Evolutionary conservation across 1,140 invertebrate species (phyloP), one percentile per base, ranked within the genome.

Genomic region (Diabrotica undecimpunctata): DNA sequence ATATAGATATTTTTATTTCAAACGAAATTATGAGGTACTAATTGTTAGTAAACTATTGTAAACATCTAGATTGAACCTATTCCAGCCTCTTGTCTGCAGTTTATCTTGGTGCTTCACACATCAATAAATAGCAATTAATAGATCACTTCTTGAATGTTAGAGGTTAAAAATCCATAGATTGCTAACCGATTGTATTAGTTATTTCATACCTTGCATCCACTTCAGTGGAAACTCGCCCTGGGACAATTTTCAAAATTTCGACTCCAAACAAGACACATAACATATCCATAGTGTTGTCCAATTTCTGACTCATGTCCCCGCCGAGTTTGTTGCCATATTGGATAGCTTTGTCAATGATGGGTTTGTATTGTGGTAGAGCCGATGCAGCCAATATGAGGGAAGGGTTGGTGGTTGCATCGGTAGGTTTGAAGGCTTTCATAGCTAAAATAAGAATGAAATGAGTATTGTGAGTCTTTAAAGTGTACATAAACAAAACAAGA

Each of bases 381-480:
- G 96, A 90, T 10, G 97, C 97, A 66, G 92, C 90, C 61, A 99
- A 82, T 65, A 99, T 98, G 2, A 99, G 83, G 4, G 97, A 98
- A 7, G 98, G 97, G 82, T 99, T 99, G 14, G 98, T 99, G 0
- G 98, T 99, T 11, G 97, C 97, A 91, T 99, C 97, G n/a, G 94
- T 98, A 9, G 97, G 97, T 78, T 96, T 93, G 81, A 96, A 99
- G 71, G 92, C 88, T 78, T 95, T 91, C 87, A 99, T 98, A 5
- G 93, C 96, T 97, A 59, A 11, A 62, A 56, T 25, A 25, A 25
- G 25, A 25, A 25, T 25, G 25, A 25, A 25, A 1, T 25, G 25
- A 25, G 1, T 25, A 25, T n/a, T n/a, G n/a, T n/a, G n/a, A n/a
- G n/a, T n/a, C n/a, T n/a, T n/a, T n/a, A n/a, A n/a, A n/a, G n/a